phyloP scores from a whole-genome alignment of 2,113 vertebrate species.

The Tinamus guttatus region DNA sequence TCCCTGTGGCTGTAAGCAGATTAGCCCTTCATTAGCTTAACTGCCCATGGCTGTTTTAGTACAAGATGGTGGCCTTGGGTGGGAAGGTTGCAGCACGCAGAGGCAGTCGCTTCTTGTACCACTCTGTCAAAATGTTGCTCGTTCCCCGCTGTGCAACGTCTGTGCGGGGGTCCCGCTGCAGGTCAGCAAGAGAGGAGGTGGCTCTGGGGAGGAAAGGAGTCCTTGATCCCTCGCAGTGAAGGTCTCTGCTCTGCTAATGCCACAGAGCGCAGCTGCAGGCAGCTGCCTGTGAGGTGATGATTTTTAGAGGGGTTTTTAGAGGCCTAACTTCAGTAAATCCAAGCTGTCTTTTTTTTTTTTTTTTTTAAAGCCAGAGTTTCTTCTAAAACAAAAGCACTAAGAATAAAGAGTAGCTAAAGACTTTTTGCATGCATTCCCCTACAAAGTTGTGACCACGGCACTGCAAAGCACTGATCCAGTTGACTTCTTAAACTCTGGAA shows the following conservation, averaged over 20 bases:
- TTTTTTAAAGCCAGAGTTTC: background rate
- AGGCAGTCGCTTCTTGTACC: background rate
- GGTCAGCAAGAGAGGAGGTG: background rate
- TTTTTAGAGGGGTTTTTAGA: background rate
- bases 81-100: background rate
- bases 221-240: fast-evolving
- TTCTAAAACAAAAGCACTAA: background rate
- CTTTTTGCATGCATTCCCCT: background rate
- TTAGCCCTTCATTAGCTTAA: background rate
- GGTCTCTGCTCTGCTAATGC: background rate
- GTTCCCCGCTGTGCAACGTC: background rate
- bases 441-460: fast-evolving
- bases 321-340: background rate
- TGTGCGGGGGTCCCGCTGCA: background rate
- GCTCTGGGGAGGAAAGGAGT: background rate
- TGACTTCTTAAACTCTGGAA: background rate
- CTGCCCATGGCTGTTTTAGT: fast-evolving
- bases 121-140: background rate
- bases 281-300: fast-evolving
- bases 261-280: background rate
- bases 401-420: background rate
- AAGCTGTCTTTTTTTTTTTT: background rate
- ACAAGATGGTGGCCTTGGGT: background rate
- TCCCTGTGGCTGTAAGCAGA: background rate
- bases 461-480: background rate